These are phyloP conservation scores for Macrocentrus cingulum DNA, from an alignment of 1,140 invertebrate species.

Conservation along the genomic window DNA sequence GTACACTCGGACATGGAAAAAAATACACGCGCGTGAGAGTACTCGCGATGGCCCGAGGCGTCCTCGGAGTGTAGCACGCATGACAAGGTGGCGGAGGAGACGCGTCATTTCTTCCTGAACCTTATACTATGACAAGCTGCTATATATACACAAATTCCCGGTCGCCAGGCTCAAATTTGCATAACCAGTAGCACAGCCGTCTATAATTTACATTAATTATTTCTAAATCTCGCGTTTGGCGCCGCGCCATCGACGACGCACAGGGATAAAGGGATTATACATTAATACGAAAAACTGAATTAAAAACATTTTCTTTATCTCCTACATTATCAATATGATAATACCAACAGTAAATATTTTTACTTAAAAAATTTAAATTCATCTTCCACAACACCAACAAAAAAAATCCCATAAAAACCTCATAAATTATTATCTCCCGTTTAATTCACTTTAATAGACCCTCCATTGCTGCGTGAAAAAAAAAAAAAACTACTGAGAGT, in stretches of 20 bases:
- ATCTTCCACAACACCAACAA: too few species aligned
- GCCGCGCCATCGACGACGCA: conserved; percentile 24
- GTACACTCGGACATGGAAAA: background rate
- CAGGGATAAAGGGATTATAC: conserved; percentile 18
- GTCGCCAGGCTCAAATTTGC: conserved; percentile 29
- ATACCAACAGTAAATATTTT: too few species aligned
- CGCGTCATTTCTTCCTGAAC: background rate
- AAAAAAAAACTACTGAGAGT: background rate
- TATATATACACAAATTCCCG: conserved; percentile 7
- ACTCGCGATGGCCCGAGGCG: background rate
- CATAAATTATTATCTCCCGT: too few species aligned
- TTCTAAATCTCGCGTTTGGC: conserved; percentile 39
- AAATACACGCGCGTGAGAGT: background rate
- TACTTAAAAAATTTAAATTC: too few species aligned
- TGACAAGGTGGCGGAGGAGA: background rate
- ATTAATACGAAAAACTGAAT: too few species aligned
- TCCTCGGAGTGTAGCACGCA: background rate
- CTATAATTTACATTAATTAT: conserved; percentile 49
- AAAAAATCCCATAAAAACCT: too few species aligned
- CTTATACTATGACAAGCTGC: conserved; percentile 2
- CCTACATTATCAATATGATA: too few species aligned
- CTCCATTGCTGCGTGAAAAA: background rate
- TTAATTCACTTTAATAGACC: background rate
- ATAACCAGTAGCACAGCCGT: conserved; percentile 44
- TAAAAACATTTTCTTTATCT: too few species aligned